Evolutionary conservation across 2,113 vertebrate genomes (phyloP), one percentile per base, ranked within the genome.

Genomic region (Pandion haliaetus): DNA sequence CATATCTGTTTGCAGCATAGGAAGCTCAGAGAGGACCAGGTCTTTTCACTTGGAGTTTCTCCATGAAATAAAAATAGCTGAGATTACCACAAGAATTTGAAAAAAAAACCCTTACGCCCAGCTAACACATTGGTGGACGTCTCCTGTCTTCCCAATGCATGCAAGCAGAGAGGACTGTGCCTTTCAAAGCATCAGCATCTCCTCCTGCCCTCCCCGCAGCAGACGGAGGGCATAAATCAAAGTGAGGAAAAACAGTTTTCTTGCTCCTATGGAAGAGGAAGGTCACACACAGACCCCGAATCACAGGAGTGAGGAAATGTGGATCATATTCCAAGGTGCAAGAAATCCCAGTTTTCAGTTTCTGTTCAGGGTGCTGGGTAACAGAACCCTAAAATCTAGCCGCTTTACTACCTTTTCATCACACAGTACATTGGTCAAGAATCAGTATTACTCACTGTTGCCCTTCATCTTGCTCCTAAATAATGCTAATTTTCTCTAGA

Each of bases 251-350:
- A 65, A 21, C 18, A 24, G 10, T 38, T 77, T 91, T 58, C 42
- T 59, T 38, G 4, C 20, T 79, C 81, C 57, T 40, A 0, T 6
- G n/a, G 65, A 50, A 62, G 29, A 58, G 47, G 28, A 79, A 85
- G 12, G 19, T 67, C 54, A 26, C 17, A 26, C 17, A 15, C 17
- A 55, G 29, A 61, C 10, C 45, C 79, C 3, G 3, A 28, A 65
- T 7, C 17, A 73, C 31, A n/a, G 40, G 8, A 47, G n/a, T 4
- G 3, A 58, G 38, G 24, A 69, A 57, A 79, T 0, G 0, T 0
- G 14, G 44, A 47, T 47, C 40, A 0, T 11, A 32, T 25, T 23
- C 26, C 49, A 40, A 52, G 32, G 47, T 2, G 6, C 31, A 69
- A 44, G 50, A 93, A 92, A 86, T 14, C 18, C 54, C 57, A 25